Percentiles rank a stretch among this genome's conserved stretches.
Conservation (phyloP, 2,888 invertebrate genomes). For the Acrobasis suavella region DNA sequence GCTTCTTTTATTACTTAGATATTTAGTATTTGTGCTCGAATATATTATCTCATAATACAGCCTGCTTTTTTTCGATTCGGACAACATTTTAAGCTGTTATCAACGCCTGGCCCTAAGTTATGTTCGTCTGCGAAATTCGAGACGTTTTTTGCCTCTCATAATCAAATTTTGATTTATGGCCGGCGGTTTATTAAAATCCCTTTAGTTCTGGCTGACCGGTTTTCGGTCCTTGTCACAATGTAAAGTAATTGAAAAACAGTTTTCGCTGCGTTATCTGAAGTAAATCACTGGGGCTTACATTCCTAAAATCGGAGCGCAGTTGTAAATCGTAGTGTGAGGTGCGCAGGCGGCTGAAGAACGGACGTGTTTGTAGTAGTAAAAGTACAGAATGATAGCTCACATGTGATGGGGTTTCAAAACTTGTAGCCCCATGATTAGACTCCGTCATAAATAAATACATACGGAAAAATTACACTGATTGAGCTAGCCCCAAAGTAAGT, state of each 20-base stretch:
- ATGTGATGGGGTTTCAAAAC: too few species aligned
- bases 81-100: slow-evolving; percentile 64
- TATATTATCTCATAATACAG: slow-evolving; percentile 61
- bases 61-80: slow-evolving; percentile 51
- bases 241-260: slow-evolving; percentile 52
- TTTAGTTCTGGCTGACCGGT: slow-evolving; percentile 48
- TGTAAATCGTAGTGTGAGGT: slow-evolving; percentile 38
- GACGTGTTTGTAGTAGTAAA: background rate
- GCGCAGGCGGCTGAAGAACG: slow-evolving; percentile 19
- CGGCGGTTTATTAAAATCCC: slow-evolving; percentile 60
- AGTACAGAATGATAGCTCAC: background rate
- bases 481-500: too few species aligned
- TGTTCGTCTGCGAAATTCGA: slow-evolving; percentile 35
- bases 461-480: too few species aligned
- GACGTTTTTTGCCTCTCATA: slow-evolving; percentile 60
- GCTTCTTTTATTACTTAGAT: slow-evolving; percentile 68
- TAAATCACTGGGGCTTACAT: slow-evolving; percentile 31
- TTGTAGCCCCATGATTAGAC: too few species aligned
- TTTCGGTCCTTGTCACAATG: slow-evolving; percentile 52
- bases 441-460: too few species aligned
- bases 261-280: slow-evolving; percentile 30
- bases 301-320: slow-evolving; percentile 37
- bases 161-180: slow-evolving; percentile 75
- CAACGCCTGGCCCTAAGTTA: slow-evolving; percentile 60
- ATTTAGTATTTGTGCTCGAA: slow-evolving; percentile 63